phyloP scores from a whole-genome alignment of 2,888 invertebrate genomes.

The Sminthurides aquaticus region DNA sequence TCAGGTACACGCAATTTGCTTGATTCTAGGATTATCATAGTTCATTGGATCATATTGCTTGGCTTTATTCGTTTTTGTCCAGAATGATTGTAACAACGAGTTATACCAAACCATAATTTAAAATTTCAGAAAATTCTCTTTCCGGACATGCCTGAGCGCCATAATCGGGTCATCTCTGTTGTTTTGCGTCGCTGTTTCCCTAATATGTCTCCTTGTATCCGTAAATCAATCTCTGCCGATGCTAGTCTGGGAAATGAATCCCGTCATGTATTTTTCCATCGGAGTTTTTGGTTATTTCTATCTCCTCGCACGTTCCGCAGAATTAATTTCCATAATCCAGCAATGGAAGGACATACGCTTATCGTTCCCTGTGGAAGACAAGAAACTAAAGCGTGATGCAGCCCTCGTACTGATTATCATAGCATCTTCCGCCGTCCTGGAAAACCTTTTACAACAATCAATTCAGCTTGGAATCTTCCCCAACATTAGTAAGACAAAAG shows the following conservation, averaged over 20 bases:
- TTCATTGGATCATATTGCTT: no score
- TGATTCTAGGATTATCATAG: no score
- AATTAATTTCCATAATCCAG: background rate
- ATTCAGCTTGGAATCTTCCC: constrained; percentile 3
- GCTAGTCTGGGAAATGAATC: constrained; percentile 4
- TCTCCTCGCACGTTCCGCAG: background rate
- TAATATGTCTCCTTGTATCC: background rate
- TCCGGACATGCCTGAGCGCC: background rate
- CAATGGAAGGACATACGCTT: background rate
- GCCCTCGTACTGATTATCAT: background rate
- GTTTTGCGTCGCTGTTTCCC: background rate
- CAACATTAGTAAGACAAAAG: background rate
- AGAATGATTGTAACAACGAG: no score
- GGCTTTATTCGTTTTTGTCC: no score
- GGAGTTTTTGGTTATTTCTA: constrained; percentile 14
- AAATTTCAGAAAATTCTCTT: background rate
- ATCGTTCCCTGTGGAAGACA: constrained; percentile 3
- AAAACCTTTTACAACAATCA: constrained; percentile 12
- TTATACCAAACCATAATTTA: no score
- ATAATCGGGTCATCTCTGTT: background rate
- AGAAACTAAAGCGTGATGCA: constrained; percentile 3
- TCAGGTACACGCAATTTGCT: background rate
- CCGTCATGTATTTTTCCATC: constrained; percentile 10
- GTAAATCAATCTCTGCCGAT: background rate
- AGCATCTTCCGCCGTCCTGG: constrained; percentile 4